Conservation (phyloP, 2,113 vertebrate genomes). For the Holacanthus passer region DNA sequence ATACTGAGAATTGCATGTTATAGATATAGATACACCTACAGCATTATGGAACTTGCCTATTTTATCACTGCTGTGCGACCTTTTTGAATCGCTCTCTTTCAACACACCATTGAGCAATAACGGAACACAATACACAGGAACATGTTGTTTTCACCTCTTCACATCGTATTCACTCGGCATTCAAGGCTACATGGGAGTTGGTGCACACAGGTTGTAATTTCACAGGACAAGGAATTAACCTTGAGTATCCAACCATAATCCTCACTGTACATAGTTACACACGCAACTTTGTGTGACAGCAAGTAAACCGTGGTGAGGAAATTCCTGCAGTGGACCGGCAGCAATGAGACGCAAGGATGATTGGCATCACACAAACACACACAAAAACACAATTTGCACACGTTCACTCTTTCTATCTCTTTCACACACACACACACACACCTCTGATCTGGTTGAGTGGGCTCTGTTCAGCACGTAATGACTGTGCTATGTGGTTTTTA, state of each 20-base stretch:
- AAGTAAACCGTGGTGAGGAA: constrained; percentile 56
- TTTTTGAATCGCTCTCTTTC: constrained; percentile 22
- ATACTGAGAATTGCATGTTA: constrained; percentile 4
- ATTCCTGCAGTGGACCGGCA: constrained; percentile 50
- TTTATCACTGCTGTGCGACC: constrained; percentile 4
- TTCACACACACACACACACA: constrained; percentile 35
- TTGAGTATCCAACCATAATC: constrained; percentile 47
- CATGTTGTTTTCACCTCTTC: not conserved
- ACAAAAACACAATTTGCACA: constrained; percentile 30
- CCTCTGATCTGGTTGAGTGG: constrained; percentile 69
- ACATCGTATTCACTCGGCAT: not conserved
- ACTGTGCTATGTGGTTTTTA: constrained; percentile 74
- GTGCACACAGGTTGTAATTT: constrained; percentile 24
- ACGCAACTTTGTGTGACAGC: constrained; percentile 48
- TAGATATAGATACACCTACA: not conserved
- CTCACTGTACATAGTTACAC: constrained; percentile 39
- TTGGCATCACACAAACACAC: constrained; percentile 46
- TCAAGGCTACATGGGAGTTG: not conserved
- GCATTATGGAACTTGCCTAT: not conserved
- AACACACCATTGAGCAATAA: constrained; percentile 31
- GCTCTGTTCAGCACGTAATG: constrained; percentile 67
- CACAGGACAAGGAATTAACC: constrained; percentile 44
- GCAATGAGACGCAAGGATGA: constrained; percentile 48
- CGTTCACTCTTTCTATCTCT: constrained; percentile 9
- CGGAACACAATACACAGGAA: not conserved